Base-by-base conservation (phyloP, 2,113 vertebrate species). In the Cacatua alba region DNA sequence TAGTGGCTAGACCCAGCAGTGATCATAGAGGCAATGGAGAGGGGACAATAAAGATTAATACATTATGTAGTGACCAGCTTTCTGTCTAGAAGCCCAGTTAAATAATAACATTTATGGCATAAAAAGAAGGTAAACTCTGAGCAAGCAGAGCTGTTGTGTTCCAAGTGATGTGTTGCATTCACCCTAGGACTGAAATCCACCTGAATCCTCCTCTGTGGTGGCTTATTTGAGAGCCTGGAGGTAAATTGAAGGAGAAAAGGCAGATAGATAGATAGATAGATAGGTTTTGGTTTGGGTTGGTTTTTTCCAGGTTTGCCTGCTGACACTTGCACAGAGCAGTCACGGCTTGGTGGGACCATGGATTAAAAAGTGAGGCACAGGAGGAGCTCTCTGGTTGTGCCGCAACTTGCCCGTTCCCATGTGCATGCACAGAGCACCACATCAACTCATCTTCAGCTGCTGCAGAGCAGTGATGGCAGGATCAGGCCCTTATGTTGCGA, bases 401-500 rank as follows among this genome's bases (percentile, higher is more conserved):
- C 6, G 0, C 19, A 29, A 37, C 29, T 43, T 52, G 79, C 68
- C 67, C 3, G 0, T 68, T 76, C 31, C 75, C 63, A 24, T 12
- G 1, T 2, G 15, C 21, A 8, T 3, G 4, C 17, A 2, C 1
- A 10, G 55, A 43, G 33, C 41, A 16, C n/a, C 65, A 6, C 4
- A 1, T 29, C 0, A 0, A 3, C 39, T 31, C 1, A 0, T 17
- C 35, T 59, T 17, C 1, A 12, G 59, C 63, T 60, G 75, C 85
- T 82, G 70, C 31, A 35, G 63, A 72, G 49, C 9, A 8, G 6
- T 4, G 2, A 41, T 2, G 77, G 68, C 29, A 81, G 68, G 68
- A 49, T n/a, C 83, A 25, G 83, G 28, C 31, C 13, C 52, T 23
- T 51, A 1, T 14, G 18, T 26, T 4, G 2, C 39, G 13, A 3